Evolutionary conservation across 2,888 invertebrate genomes (phyloP), one percentile per base, ranked within the genome.

Genomic region (Pterobdella sp.): DNA sequence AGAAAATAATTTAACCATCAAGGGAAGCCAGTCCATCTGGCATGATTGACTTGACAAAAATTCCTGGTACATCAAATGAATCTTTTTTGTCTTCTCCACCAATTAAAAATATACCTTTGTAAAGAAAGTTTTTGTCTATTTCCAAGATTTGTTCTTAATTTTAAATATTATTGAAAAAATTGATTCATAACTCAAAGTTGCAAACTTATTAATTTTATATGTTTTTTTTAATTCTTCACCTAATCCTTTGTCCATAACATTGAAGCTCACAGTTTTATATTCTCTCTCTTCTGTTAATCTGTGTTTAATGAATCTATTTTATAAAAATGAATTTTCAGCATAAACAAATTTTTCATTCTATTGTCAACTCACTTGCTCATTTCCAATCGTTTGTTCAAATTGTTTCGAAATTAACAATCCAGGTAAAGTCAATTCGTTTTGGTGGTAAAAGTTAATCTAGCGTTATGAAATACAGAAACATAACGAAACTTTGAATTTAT

Each of bases 1-100:
- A 42, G 18, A 42, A 29, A 69, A 52, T 26, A 52, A 56, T 2
- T 22, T 34, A 18, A 71, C 71, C 71, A 71, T 71, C 71, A 7
- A 63, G 2, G n/a, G 63, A 71, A 32, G 71, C 71, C n/a, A 71
- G n/a, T n/a, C 71, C 71, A 26, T 63, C 71, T 35, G 35, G 63
- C 18, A 32, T 34, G 1, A 71, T 35, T 29, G 63, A 63, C 52
- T 71, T 71, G 2, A 71, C 35, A 52, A 71, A 71, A 36, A 71
- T 71, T 0, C 71, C 71, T 35, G 60, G 34, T 0, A 49, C 29
- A 32, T 56, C 34, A 4, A 35, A 35, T 14, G 18, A 31, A 10
- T 65, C 65, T 65, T 65, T 35, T n/a, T 35, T 18, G 2, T 71
- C 36, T 56, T 35, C 36, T n/a, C 60, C 60, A 34, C 71, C 71